Base-by-base conservation (phyloP, 2,113 vertebrate species). In the Todiramphus saurophagus region DNA sequence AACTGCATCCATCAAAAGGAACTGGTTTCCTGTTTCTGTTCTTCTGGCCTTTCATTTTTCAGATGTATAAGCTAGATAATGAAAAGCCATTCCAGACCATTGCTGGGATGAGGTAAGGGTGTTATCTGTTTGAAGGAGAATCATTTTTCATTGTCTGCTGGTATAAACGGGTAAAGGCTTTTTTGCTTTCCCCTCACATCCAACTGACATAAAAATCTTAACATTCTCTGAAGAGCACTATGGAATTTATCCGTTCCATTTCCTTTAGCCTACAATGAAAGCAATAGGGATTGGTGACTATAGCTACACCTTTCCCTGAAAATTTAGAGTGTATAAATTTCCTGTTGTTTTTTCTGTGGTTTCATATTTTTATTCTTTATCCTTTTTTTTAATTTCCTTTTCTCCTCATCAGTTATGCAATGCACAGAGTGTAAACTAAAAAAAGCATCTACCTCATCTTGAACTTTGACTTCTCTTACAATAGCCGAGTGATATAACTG, bases 1-100 rank as follows among this genome's bases (percentile, higher is more conserved):
- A 96, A 93, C 94, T 92, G 90, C 89, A 92, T 92, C 66, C 89
- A 89, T 94, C 91, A 89, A 89, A 87, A 91, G 83, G 74, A 95
- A 92, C 89, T 66, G 74, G 80, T 89, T 95, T 96, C 91, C 92
- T 78, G 31, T 87, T 94, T 84, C 89, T 76, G 55, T 79, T 93
- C 87, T 88, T 70, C 94, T 94, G 69, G 66, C 83, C 50, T 92
- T 89, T 87, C 91, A 96, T 96, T 92, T 96, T 82, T 96, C 91
- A 92, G 89, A 96, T 95, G 80, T 82, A 75, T 87, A 91, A 94
- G 90, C 53, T 46, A 92, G 83, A 92, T 92, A 95, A 96, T 83
- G 83, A 96, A 95, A 97, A 96, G 77, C 77, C 81, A 94, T 95
- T 95, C 92, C 96, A 87, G 81, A 87, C 74, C 70, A 89, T 92